Conservation (phyloP, 1,140 invertebrate genomes). For the Formica selysi region DNA sequence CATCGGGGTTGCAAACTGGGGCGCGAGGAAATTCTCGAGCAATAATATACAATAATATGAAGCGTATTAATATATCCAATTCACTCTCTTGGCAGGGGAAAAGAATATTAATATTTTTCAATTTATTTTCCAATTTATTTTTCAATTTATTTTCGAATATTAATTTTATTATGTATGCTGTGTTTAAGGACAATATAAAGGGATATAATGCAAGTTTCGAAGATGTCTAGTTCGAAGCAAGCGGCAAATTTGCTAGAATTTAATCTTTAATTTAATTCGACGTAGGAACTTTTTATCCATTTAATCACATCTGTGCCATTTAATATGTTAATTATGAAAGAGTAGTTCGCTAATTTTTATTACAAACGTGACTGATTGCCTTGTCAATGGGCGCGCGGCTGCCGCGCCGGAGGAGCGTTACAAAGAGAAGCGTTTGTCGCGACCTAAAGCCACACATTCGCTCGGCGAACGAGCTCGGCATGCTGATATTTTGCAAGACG, state of each 20-base stretch:
- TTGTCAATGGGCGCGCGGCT: background rate
- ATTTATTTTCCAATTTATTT: too few species aligned
- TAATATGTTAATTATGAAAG: background rate
- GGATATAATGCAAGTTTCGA: too few species aligned
- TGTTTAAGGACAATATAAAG: too few species aligned
- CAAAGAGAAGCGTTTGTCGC: constrained; percentile 29
- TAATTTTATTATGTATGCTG: too few species aligned
- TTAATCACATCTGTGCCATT: background rate
- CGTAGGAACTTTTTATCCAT: too few species aligned
- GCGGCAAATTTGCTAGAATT: too few species aligned
- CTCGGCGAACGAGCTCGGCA: constrained; percentile 68
- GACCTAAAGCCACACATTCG: constrained; percentile 12
- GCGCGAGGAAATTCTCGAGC: constrained; percentile 43
- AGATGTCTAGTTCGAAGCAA: too few species aligned
- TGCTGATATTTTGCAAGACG: constrained; percentile 70
- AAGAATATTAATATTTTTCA: too few species aligned
- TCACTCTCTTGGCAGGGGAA: background rate
- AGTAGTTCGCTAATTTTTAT: constrained; percentile 35
- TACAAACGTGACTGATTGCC: background rate
- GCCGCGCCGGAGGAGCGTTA: background rate
- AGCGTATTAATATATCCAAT: background rate
- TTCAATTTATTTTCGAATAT: too few species aligned
- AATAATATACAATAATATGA: background rate
- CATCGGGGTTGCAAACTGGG: constrained; percentile 33
- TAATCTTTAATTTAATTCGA: too few species aligned